Percentiles rank a stretch among this genome's conserved stretches.
Evolutionary conservation across 2,797 vertebrate genomes (phyloP).

Genomic region (Balearica regulorum): DNA sequence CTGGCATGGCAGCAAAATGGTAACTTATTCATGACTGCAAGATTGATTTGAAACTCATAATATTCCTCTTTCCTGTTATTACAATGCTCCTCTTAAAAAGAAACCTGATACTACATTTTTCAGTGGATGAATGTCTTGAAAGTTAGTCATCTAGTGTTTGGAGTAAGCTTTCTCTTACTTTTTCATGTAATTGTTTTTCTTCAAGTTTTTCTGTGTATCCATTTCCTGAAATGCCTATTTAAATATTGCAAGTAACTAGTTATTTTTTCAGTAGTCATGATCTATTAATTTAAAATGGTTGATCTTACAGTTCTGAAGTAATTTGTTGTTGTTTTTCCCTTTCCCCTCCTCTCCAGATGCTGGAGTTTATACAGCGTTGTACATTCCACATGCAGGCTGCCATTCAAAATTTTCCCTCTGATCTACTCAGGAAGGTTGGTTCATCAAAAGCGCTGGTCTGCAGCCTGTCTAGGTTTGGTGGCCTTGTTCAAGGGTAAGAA

Average conservation of each 20-base stretch:
- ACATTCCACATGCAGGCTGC: constrained; percentile 77
- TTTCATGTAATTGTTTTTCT: neutral
- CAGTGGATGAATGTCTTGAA: neutral
- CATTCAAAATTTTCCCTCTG: constrained; percentile 59
- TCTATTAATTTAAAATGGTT: neutral
- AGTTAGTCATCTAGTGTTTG: neutral
- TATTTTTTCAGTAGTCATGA: neutral
- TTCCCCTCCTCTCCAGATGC: constrained; percentile 69
- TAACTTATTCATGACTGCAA: neutral
- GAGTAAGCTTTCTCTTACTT: neutral
- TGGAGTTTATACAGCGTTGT: constrained; percentile 81
- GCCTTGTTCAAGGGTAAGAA: constrained; percentile 75
- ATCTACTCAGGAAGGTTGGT: constrained; percentile 54
- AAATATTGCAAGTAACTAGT: neutral
- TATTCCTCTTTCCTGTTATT: neutral
- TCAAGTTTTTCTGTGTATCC: neutral
- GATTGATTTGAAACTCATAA: neutral
- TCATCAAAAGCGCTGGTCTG: constrained; percentile 72
- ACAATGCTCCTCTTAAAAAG: neutral
- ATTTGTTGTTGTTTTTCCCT: neutral
- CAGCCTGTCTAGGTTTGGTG: constrained; percentile 69
- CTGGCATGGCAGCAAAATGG: neutral
- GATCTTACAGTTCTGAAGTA: neutral
- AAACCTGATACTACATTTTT: neutral
- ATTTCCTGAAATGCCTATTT: neutral